Evolutionary conservation across 2,797 vertebrate species (phyloP).

Genomic region (Corythornis leucogaster): DNA sequence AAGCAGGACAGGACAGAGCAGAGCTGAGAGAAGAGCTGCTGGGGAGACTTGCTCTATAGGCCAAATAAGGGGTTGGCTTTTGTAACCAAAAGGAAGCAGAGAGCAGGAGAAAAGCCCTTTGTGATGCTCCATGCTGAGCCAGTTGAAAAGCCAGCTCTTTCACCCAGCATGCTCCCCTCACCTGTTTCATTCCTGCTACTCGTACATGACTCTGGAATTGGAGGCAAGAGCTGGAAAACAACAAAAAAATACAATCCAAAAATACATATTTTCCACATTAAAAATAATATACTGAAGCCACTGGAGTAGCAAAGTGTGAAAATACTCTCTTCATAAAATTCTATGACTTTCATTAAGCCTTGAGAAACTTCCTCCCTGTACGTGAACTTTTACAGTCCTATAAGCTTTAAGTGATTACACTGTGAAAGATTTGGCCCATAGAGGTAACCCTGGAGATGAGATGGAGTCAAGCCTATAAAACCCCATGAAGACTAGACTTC

Average conservation of each 20-base stretch:
- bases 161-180: slow-evolving; percentile 33
- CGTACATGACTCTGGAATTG: background rate
- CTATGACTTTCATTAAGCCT: background rate
- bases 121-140: background rate
- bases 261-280: background rate
- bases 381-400: background rate
- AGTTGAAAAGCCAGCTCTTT: slow-evolving; percentile 16
- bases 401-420: background rate
- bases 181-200: slow-evolving; percentile 13
- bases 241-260: background rate
- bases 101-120: background rate
- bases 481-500: background rate
- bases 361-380: background rate
- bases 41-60: background rate
- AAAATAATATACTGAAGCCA: background rate
- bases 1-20: slow-evolving; percentile 34
- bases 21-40: background rate
- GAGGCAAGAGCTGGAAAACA: slow-evolving; percentile 48
- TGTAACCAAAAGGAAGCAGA: background rate
- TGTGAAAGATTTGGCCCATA: background rate
- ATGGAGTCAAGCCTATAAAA: background rate
- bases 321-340: background rate
- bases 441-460: background rate
- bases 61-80: background rate
- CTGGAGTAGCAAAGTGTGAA: background rate